Conservation (phyloP, 2,797 vertebrate genomes). For the Cryptoprocta ferox region DNA sequence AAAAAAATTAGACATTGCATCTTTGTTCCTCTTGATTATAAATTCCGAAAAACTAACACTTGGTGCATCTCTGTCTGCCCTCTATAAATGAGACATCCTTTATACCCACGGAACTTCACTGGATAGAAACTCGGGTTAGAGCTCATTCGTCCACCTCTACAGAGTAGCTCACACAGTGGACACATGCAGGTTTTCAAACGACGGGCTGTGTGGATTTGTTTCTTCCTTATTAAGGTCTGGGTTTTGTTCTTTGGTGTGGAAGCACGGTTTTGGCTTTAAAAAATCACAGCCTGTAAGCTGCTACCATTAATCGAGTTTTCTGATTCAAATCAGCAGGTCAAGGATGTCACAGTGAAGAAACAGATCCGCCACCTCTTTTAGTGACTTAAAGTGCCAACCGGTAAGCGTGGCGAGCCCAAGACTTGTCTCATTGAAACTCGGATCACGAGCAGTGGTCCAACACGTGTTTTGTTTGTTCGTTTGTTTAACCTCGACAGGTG, state of each 20-base stretch:
- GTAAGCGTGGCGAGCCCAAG: background rate
- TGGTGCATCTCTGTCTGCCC: background rate
- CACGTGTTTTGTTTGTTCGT: background rate
- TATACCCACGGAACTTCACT: background rate
- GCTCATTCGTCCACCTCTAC: background rate
- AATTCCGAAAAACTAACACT: slow-evolving; percentile 3
- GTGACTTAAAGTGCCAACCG: background rate
- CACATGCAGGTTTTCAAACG: background rate
- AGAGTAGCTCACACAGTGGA: background rate
- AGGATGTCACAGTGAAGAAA: background rate
- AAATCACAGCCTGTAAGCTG: background rate
- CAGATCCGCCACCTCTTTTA: background rate
- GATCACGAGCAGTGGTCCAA: background rate
- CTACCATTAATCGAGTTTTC: background rate
- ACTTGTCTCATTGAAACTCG: background rate
- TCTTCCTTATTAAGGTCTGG: background rate
- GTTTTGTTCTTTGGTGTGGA: background rate
- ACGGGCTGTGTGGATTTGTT: background rate
- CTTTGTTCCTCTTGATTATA: slow-evolving; percentile 33
- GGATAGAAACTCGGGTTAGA: background rate
- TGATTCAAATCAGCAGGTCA: slow-evolving; percentile 1
- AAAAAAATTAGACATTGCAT: background rate
- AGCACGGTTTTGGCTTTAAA: background rate
- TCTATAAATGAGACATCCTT: background rate
- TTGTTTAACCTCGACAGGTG: background rate